Evolutionary conservation across 2,888 invertebrate species (phyloP), one percentile per base, ranked within the genome.

Genomic region (Myopa testacea): DNA sequence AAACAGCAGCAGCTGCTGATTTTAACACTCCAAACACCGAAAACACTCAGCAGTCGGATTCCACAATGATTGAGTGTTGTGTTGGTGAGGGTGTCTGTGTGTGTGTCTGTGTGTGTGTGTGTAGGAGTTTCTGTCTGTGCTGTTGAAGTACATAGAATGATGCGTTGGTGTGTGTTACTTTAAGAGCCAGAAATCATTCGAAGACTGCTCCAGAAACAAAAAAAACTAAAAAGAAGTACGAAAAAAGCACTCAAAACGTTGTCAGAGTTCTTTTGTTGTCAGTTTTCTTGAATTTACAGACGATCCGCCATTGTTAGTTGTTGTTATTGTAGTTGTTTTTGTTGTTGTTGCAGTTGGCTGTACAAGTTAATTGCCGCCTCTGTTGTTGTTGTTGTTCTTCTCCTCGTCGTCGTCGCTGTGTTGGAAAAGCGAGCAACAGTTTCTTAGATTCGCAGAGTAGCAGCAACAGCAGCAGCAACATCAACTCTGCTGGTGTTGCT

Each of bases 301-400:
- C 8, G 26, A 14, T 52, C 50, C 12, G 38, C 40, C 4, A 40
- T 40, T 50, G 52, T 14, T 50, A 12, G 71, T 4, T 38, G 45
- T 73, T 45, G 62, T 73, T 62, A 26, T 72, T 72, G 62, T 63
- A 19, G n/a, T 4, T 3, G 4, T 19, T 62, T 19, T 14, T 68
- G 14, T 68, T 26, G 38, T 68, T 67, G 73, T 62, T 73, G 75
- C n/a, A n/a, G 75, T 75, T 68, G 75, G 52, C 68, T 67, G 75
- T 58, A 67, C 67, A 68, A 75, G 67, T 75, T 68, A 75, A 68
- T 68, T 68, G 75, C 55, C 58, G 65, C 68, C 68, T 55, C 58
- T 68, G 19, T 12, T 62, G 26, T 62, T 62, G 26, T 62, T 26
- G 62, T 26, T 62, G 62, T 19, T 65, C 3, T 19, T 65, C 3